Evolutionary conservation across 2,888 invertebrate genomes (phyloP).

Genomic region (Lordiphosa fenestrarum): DNA sequence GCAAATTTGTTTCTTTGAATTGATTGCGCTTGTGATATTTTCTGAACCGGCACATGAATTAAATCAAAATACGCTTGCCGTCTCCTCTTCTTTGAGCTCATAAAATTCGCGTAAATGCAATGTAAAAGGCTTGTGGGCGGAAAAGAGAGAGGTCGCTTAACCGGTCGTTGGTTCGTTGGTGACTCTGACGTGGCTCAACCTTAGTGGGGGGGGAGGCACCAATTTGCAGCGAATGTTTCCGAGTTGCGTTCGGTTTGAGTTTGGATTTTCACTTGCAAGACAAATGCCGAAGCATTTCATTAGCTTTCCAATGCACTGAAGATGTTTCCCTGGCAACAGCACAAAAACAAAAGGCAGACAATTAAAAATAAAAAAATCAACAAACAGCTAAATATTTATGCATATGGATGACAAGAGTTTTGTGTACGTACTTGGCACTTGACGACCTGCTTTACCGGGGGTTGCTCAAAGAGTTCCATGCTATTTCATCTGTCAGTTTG

Average conservation of each 20-base stretch:
- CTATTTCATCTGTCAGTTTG: no score
- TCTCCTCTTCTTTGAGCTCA: neutral
- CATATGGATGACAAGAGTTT: constrained; percentile 10
- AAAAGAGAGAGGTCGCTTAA: constrained; percentile 24
- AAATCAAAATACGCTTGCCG: constrained; percentile 35
- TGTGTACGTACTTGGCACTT: constrained; percentile 16
- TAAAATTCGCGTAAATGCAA: constrained; percentile 28
- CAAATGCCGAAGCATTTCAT: constrained; percentile 21
- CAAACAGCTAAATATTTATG: constrained; percentile 18
- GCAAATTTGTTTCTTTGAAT: constrained; percentile 9
- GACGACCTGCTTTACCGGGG: constrained; percentile 49
- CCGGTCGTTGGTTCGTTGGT: neutral
- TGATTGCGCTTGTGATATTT: constrained; percentile 7
- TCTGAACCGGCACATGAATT: constrained; percentile 40
- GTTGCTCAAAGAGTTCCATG: neutral
- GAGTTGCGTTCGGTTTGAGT: neutral
- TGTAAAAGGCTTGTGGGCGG: constrained; percentile 50
- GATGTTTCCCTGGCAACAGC: constrained; percentile 51
- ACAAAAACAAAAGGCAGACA: constrained; percentile 25
- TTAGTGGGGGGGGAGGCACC: constrained; percentile 44
- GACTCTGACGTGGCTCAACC: constrained; percentile 32
- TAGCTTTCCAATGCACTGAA: constrained; percentile 25
- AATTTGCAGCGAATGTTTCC: constrained; percentile 29
- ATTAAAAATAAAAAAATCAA: constrained; percentile 28
- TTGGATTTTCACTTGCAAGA: constrained; percentile 23